Evolutionary conservation across 2,888 invertebrate genomes (phyloP), one percentile per base, ranked within the genome.

Genomic region (Drosophila crucigera): DNA sequence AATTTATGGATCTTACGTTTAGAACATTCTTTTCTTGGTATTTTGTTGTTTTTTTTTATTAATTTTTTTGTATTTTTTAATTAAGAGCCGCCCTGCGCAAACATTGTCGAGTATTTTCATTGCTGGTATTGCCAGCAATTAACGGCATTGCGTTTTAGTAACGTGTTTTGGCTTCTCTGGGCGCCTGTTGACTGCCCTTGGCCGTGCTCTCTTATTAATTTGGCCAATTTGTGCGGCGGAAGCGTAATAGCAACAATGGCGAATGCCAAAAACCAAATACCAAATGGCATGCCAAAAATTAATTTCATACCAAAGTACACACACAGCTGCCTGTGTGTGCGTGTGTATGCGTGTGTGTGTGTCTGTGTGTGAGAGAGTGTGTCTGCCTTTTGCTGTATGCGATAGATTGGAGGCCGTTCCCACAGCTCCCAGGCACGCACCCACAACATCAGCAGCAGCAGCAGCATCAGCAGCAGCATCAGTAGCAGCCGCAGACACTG

Each of bases 141-240:
- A 84, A 87, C 84, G 80, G 72, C 77, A 62, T 70, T 68, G 77
- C 77, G 68, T 68, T 75, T 63, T 54, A 60, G 55, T 68, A 56
- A 66, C 73, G 61, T 69, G 58, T 49, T 72, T 60, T 76, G 68
- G 68, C 69, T 76, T 70, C 71, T 67, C 54, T 31, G 35, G 30
- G 58, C 64, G 63, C 52, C 39, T 64, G 54, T 59, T 50, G 65
- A 54, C 43, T 60, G 83, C 63, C 70, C 76, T 82, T 70, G 73
- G 69, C 69, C 78, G 65, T 82, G 77, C 66, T 62, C 66, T 69
- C 76, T 67, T 82, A 87, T 78, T 80, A 87, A 87, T 84, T 84
- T 87, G 80, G 72, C 68, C 84, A 87, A 87, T 87, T 87, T 76
- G 56, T 65, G 49, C 43, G 78, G 67, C 82, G 80, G 82, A 86